Conservation (phyloP, 2,888 invertebrate species). For the Sinelater perroti region DNA sequence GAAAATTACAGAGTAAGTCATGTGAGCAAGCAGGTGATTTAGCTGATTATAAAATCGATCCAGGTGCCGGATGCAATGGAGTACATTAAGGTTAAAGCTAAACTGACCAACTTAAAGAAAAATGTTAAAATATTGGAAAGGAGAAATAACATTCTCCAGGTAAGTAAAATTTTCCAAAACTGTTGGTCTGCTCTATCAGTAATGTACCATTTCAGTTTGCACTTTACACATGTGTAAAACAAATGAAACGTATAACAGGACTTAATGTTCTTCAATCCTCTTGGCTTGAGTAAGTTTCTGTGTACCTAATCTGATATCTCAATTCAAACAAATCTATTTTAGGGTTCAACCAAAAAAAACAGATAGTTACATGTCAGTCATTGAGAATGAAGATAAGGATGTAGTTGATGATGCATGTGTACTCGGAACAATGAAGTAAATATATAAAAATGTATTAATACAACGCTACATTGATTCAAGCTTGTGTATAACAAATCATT, state of each 20-base stretch:
- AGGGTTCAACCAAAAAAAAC: too few relatives aligned
- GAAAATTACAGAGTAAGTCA: conserved; percentile 58
- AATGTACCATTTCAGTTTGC: conserved; percentile 50
- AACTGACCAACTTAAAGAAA: conserved; percentile 62
- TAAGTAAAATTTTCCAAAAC: conserved; percentile 29
- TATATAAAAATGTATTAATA: too few relatives aligned
- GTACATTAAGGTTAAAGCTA: conserved; percentile 65
- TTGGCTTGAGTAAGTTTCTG: conserved; percentile 42
- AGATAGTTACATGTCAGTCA: too few relatives aligned
- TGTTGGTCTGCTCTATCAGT: background rate
- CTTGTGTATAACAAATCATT: too few relatives aligned
- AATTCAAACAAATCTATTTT: too few relatives aligned
- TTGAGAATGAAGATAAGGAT: too few relatives aligned
- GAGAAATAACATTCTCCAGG: conserved; percentile 50
- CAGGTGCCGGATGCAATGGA: conserved; percentile 67
- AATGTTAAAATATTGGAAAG: conserved; percentile 44
- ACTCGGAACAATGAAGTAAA: background rate
- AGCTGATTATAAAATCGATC: too few relatives aligned
- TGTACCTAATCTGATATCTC: too few relatives aligned
- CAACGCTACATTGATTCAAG: too few relatives aligned
- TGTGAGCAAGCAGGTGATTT: too few relatives aligned
- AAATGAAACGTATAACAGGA: conserved; percentile 50
- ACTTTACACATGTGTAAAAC: conserved; percentile 49
- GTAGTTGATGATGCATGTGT: background rate
- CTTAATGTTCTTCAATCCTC: conserved; percentile 27